phyloP scores from a whole-genome alignment of 2,888 invertebrate genomes.

The Rhyacophila evoluta region DNA sequence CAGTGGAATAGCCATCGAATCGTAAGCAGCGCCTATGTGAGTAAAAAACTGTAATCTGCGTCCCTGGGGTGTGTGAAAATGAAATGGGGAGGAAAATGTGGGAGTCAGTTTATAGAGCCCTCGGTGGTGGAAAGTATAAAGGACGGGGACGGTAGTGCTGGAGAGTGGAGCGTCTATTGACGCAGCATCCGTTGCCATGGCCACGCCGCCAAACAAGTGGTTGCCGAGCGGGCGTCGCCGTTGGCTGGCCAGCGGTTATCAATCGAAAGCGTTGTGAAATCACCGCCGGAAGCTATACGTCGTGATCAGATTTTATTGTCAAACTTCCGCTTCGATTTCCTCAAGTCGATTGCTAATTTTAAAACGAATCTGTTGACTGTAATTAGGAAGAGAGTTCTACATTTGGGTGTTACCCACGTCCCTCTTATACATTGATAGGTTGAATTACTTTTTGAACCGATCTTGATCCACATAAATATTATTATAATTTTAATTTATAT shows the following conservation, averaged over 20 bases:
- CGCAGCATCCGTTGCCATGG: constrained; percentile 50
- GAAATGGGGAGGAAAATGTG: neutral
- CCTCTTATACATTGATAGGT: too few relatives aligned
- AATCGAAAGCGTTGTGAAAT: neutral
- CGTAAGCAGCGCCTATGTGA: too few relatives aligned
- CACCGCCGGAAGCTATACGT: neutral
- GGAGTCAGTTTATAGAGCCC: neutral
- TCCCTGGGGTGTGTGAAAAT: constrained; percentile 11
- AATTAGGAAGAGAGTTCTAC: too few relatives aligned
- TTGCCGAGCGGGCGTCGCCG: constrained; percentile 31
- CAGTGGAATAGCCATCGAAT: too few relatives aligned
- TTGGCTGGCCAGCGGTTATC: constrained; percentile 25
- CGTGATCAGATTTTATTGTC: neutral
- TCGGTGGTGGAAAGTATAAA: neutral
- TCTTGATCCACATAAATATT: too few relatives aligned
- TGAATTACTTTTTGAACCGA: too few relatives aligned
- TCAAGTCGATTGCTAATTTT: neutral
- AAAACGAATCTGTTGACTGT: too few relatives aligned
- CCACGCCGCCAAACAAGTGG: constrained; percentile 42
- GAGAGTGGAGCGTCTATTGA: constrained; percentile 43
- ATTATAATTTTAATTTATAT: too few relatives aligned
- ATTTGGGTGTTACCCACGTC: too few relatives aligned
- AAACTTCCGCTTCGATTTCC: neutral
- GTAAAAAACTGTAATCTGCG: neutral
- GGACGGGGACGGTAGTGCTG: neutral